Conservation (phyloP, 2,888 invertebrate genomes). For the Hydraecia micacea region DNA sequence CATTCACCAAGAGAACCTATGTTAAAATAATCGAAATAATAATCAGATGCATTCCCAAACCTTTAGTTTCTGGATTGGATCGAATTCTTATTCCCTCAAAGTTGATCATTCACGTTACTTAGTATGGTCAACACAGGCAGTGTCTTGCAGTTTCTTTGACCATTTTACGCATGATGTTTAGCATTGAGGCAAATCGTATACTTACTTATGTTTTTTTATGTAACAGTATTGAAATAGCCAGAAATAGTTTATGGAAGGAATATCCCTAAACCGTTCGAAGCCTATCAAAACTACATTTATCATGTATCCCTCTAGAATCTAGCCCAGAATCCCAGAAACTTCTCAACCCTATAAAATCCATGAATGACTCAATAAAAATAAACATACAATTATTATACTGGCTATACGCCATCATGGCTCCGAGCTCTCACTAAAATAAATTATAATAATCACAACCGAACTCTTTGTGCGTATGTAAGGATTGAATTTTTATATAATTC, state of each 20-base stretch:
- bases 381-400: conserved; percentile 3
- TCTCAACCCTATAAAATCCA: neutral
- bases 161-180: neutral
- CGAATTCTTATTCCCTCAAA: neutral
- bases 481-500: conserved; percentile 70
- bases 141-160: neutral
- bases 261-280: neutral
- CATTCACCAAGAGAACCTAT: neutral
- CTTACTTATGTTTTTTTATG: neutral
- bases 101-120: neutral
- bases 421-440: conserved; percentile 32
- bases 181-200: neutral
- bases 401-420: conserved; percentile 21
- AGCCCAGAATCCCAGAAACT: neutral
- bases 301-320: neutral
- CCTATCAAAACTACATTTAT: neutral
- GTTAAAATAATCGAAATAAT: neutral
- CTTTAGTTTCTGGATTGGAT: neutral
- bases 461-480: conserved; percentile 53
- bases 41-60: neutral
- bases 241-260: neutral
- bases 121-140: neutral
- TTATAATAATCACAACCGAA: conserved; percentile 50
- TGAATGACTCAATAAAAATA: conserved; percentile 7
- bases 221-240: neutral